Base-by-base conservation (phyloP, 2,113 vertebrate genomes). In the Burhinus oedicnemus region DNA sequence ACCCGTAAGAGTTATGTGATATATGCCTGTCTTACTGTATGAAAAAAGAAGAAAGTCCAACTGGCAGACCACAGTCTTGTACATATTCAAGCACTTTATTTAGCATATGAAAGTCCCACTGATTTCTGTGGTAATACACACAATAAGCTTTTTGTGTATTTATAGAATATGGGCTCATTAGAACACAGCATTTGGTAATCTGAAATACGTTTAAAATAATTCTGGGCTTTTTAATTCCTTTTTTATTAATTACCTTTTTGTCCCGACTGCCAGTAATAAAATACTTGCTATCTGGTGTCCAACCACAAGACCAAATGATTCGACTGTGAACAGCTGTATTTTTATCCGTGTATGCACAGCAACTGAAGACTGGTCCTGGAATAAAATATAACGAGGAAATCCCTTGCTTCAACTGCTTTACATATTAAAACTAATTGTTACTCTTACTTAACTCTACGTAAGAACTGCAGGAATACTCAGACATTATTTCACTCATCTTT, bases 221-320 rank as follows among this genome's bases (percentile, higher is more conserved):
- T 60, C 36, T 36, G 14, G 3, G 13, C 21, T 49, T 93, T 74
- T 36, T 3, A 58, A 86, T 74, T 76, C 54, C n/a, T 93, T 90
- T 64, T n/a, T 17, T 54, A 69, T 54, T 74, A 92, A 60, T 97
- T 98, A 99, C 99, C 99, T 99, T 99, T 97, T 99, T 99, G 97
- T 99, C 99, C 69, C 99, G 98, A 97, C 99, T 99, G 64, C 99
- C 99, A 60, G 99, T 99, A 84, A 99, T 97, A 97, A 99, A 99
- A 98, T 99, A 99, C 79, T 98, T 99, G 98, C 98, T 98, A 66
- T 99, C 99, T n/a, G 98, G 98, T 96, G 98, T 99, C 99, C 99
- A 99, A 93, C 99, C 99, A 97, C 99, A 99, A 82, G 99, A 99
- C 99, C 99, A 99, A 98, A 99, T 99, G 97, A 99, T 99, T 78